Conservation (phyloP, 2,888 invertebrate species). For the Colletes collaris region DNA sequence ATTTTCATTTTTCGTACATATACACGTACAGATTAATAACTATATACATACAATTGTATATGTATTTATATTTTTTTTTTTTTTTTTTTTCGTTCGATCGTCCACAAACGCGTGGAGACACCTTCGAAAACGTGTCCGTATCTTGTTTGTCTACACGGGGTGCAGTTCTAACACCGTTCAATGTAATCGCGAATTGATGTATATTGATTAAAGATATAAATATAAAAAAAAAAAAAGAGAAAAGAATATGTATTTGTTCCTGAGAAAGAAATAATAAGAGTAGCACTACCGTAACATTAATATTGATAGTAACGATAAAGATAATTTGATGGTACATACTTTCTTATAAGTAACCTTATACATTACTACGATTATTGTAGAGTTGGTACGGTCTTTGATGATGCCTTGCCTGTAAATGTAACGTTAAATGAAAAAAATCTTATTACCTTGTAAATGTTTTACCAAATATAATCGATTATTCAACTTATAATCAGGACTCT, state of each 20-base stretch:
- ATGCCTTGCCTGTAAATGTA: conserved; percentile 83
- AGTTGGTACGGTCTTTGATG: conserved; percentile 82
- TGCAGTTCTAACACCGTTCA: conserved; percentile 75
- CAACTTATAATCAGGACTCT: conserved; percentile 71
- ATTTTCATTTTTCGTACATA: conserved; percentile 30
- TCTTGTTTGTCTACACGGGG: conserved; percentile 71
- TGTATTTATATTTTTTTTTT: conserved; percentile 18
- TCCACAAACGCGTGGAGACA: conserved; percentile 23
- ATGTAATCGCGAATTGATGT: conserved; percentile 81
- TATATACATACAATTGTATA: conserved; percentile 4
- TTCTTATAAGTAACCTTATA: conserved; percentile 81
- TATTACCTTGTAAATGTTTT: conserved; percentile 83
- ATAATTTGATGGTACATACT: conserved; percentile 82
- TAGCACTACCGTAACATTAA: conserved; percentile 76
- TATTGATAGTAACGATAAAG: conserved; percentile 78
- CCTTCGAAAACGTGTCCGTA: conserved; percentile 66
- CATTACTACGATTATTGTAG: conserved; percentile 78
- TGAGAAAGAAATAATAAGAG: conserved; percentile 79
- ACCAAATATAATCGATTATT: conserved; percentile 83
- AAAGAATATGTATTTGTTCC: conserved; percentile 80
- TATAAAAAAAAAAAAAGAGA: conserved; percentile 41
- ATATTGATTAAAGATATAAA: conserved; percentile 74
- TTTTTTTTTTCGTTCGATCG: conserved; percentile 28
- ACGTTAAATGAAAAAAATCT: conserved; percentile 80
- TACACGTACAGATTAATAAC: conserved; percentile 26